A percentile compares a stretch with the other conserved stretches of the same genome.
phyloP scores from a whole-genome alignment of 2,797 vertebrate species.

The Premnoplex brunnescens region DNA sequence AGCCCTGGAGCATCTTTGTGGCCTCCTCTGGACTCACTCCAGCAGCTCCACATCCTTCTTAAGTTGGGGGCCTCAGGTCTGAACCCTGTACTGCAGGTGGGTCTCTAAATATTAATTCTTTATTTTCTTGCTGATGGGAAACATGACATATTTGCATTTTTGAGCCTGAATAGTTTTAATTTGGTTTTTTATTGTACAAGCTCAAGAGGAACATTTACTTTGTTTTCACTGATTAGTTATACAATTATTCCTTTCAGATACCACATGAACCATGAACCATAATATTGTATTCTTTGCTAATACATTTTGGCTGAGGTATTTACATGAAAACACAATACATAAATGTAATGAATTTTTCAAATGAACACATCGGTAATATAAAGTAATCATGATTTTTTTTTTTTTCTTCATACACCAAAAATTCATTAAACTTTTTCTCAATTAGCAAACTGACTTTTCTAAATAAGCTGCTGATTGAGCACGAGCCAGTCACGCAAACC shows the following conservation, averaged over 20 bases:
- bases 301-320: slow-evolving; percentile 79
- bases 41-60: neutral
- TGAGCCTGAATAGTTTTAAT: slow-evolving; percentile 83
- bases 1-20: neutral
- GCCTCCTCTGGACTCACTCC: neutral
- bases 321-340: slow-evolving; percentile 80
- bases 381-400: slow-evolving; percentile 65
- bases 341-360: slow-evolving; percentile 80
- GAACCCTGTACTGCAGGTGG: neutral
- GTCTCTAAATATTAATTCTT: slow-evolving; percentile 58
- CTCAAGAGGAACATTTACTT: slow-evolving; percentile 81
- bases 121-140: slow-evolving; percentile 73
- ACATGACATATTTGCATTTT: slow-evolving; percentile 79
- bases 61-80: neutral
- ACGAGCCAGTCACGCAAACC: slow-evolving; percentile 11
- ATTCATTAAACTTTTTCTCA: slow-evolving; percentile 80
- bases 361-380: slow-evolving; percentile 69
- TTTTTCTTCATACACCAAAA: slow-evolving; percentile 50
- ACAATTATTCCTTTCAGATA: slow-evolving; percentile 82
- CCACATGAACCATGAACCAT: slow-evolving; percentile 80
- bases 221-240: slow-evolving; percentile 83
- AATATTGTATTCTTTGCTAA: slow-evolving; percentile 80
- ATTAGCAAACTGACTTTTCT: slow-evolving; percentile 75
- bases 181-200: slow-evolving; percentile 77
- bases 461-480: slow-evolving; percentile 70